Base-by-base conservation (phyloP, 2,888 invertebrate species). In the Smittia aterrima region DNA sequence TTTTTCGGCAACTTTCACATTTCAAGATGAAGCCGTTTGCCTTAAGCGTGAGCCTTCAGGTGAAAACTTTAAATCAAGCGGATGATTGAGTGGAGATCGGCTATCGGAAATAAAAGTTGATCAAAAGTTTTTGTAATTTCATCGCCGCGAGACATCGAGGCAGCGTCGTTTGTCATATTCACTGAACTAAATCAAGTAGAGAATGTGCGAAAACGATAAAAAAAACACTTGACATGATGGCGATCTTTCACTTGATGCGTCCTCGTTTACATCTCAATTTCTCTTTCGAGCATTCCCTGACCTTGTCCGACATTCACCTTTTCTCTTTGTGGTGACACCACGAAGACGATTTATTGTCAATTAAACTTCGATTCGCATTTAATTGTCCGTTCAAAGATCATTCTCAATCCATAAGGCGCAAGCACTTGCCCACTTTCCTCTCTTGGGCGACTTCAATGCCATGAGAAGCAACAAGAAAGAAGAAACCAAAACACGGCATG, bases 1-100 rank as follows among this genome's bases (percentile, higher is more conserved):
- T 40, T 66, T 38, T 66, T 68, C 16, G 47, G 47, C 24, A 68
- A 68, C 68, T 68, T 68, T 68, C 68, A 68, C 68, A 68, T 68
- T 68, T 68, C 32, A 20, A 18, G 58, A 58, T 58, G 58, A 7
- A 22, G 47, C n/a, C 16, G 9, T 13, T 58, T 58, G 18, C n/a
- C 58, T 22, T 18, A 16, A 11, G 47, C 47, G 11, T 47, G 13
- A 47, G 13, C 47, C 13, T 47, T 16, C 47, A n/a, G 22, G 58
- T 20, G 58, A 13, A 58, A 58, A 58, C 22, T 22, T 47, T 13
- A 47, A 47, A 13, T 13, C 47, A 47, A 47, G 47, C 16, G n/a
- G n/a, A n/a, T 47, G 47, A 47, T 47, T 47, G 16, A 47, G 47
- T n/a, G n/a, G n/a, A n/a, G 47, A 16, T 11, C 11, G 9, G 16